phyloP scores from a whole-genome alignment of 2,888 invertebrate genomes.

The Drosophila cracens region DNA sequence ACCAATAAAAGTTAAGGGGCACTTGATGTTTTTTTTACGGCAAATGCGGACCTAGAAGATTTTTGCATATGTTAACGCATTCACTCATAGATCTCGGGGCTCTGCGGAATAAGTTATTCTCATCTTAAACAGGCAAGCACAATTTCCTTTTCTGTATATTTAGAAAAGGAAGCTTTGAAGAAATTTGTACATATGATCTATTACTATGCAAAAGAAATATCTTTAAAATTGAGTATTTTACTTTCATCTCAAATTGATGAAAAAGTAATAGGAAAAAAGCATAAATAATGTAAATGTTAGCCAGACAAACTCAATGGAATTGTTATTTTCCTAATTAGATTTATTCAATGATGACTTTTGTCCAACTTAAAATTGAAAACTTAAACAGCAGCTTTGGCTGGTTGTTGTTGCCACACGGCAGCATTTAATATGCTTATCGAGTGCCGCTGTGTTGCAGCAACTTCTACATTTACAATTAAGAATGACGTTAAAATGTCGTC shows the following conservation, averaged over 20 bases:
- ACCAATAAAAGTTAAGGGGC: neutral
- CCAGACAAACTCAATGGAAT: neutral
- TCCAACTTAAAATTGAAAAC: neutral
- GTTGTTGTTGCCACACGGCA: neutral
- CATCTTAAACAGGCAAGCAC: neutral
- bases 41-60: neutral
- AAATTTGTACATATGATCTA: neutral
- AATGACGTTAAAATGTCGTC: slow-evolving; percentile 34
- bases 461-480: slow-evolving; percentile 35
- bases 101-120: neutral
- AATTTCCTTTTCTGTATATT: neutral
- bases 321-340: neutral
- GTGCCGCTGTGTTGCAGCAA: slow-evolving; percentile 2
- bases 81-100: neutral
- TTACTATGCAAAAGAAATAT: neutral
- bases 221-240: neutral
- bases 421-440: slow-evolving; percentile 22
- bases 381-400: neutral
- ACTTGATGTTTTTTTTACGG: neutral
- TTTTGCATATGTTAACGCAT: neutral
- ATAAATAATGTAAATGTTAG: neutral
- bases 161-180: neutral
- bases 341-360: neutral
- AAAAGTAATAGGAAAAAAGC: neutral
- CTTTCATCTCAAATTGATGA: neutral